A percentile compares a stretch with the other conserved stretches of the same genome.
phyloP scores from a whole-genome alignment of 2,888 invertebrate species.

The Oeneis ivallda region DNA sequence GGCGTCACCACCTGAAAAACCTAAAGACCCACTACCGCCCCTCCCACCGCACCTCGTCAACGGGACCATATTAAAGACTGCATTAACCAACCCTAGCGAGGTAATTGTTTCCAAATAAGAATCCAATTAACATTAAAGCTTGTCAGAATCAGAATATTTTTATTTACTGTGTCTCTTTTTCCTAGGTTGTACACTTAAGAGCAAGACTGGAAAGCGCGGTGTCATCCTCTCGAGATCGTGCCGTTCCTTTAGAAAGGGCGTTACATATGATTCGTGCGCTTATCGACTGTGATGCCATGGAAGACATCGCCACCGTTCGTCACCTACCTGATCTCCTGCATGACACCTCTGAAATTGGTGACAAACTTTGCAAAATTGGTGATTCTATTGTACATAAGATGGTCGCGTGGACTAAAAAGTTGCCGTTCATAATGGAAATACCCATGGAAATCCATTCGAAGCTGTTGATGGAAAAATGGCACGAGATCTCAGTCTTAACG shows the following conservation, averaged over 20 bases:
- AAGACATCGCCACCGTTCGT: conserved; percentile 95
- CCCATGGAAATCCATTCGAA: conserved; percentile 98
- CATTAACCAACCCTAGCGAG: conserved; percentile 96
- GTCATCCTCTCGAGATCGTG: conserved; percentile 91
- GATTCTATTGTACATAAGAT: conserved; percentile 99
- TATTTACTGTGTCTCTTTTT: conserved; percentile 33
- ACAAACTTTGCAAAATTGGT: conserved; percentile 96
- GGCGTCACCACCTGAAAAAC: conserved; percentile 74
- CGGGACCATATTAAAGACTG: conserved; percentile 96
- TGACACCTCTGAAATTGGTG: conserved; percentile 94
- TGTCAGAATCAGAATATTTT: conserved; percentile 12
- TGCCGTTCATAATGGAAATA: conserved; percentile 98
- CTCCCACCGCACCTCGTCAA: conserved; percentile 91
- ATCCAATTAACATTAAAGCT: neutral
- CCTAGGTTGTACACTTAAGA: conserved; percentile 88
- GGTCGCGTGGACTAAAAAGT: conserved; percentile 99
- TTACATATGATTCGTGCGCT: conserved; percentile 94
- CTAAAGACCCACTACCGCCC: conserved; percentile 77
- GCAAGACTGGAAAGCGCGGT: conserved; percentile 94
- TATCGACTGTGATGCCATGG: conserved; percentile 98
- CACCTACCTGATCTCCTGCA: conserved; percentile 95
- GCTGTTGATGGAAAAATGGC: conserved; percentile 98
- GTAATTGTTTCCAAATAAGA: conserved; percentile 49
- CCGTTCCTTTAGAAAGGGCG: conserved; percentile 91
- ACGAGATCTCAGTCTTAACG: conserved; percentile 95